phyloP scores from a whole-genome alignment of 2,113 vertebrate genomes.

The Microcebus jonahi region DNA sequence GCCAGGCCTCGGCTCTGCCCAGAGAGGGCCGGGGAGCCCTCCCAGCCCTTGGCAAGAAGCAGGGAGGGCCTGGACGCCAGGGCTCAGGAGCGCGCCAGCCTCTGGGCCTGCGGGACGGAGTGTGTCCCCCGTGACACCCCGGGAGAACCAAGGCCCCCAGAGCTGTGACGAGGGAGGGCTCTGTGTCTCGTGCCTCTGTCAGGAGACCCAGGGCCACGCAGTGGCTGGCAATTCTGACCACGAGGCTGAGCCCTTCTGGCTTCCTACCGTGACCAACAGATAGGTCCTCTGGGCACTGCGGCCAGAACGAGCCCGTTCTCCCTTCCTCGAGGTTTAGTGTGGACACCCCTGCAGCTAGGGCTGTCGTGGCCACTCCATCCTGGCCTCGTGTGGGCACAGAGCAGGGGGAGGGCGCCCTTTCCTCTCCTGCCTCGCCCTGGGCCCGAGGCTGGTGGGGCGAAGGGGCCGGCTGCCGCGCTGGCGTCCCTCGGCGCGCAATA shows the following conservation, averaged over 20 bases:
- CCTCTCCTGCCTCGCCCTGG: neutral
- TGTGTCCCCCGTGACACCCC: too few species aligned
- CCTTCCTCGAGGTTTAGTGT: accelerated
- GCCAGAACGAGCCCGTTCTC: too few species aligned
- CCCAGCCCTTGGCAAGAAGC: neutral
- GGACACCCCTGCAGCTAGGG: neutral
- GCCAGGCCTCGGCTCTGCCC: neutral
- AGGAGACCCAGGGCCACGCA: neutral
- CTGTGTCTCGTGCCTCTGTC: neutral
- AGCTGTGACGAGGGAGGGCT: too few species aligned
- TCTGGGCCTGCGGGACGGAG: neutral
- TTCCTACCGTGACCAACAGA: neutral
- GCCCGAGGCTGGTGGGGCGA: accelerated
- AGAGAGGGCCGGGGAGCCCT: neutral
- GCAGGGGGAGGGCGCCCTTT: neutral
- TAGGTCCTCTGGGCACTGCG: too few species aligned
- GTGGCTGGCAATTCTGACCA: neutral
- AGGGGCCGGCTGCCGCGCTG: accelerated
- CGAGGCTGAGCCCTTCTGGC: neutral
- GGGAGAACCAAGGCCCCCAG: neutral
- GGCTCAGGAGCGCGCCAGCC: neutral
- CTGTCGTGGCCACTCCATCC: accelerated
- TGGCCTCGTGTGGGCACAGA: neutral
- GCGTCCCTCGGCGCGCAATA: neutral
- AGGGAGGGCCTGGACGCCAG: neutral